phyloP scores from a whole-genome alignment of 2,888 invertebrate genomes.

The Lasius fuliginosus region DNA sequence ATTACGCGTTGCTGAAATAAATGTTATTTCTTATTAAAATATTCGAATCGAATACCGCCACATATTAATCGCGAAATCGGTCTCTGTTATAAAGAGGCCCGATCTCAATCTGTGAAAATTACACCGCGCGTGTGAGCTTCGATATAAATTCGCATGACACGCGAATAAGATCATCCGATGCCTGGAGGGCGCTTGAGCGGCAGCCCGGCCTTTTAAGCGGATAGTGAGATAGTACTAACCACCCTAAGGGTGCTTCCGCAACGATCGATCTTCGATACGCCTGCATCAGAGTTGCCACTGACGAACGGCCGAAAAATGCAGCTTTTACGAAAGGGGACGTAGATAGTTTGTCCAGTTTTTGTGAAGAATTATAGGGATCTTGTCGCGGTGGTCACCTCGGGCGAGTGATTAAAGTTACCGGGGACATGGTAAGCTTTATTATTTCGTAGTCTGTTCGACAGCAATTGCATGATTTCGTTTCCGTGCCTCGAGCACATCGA shows the following conservation, averaged over 20 bases:
- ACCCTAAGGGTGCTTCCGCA: conserved; percentile 64
- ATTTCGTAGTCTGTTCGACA: conserved; percentile 28
- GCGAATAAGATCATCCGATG: conserved; percentile 68
- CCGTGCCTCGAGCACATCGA: conserved; percentile 7
- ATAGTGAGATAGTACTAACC: conserved; percentile 62
- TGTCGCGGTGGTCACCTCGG: conserved; percentile 41
- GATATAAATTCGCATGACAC: conserved; percentile 72
- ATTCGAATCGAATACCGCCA: conserved; percentile 17
- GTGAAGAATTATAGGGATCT: conserved; percentile 45
- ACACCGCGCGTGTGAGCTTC: conserved; percentile 68
- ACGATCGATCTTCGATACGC: conserved; percentile 61
- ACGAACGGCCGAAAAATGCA: conserved; percentile 59
- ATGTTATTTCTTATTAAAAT: not conserved
- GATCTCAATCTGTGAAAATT: conserved; percentile 74
- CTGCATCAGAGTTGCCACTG: conserved; percentile 59
- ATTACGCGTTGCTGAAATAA: not conserved
- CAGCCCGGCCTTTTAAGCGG: conserved; percentile 65
- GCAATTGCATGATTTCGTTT: conserved; percentile 48
- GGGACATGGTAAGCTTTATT: conserved; percentile 42
- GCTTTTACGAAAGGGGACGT: conserved; percentile 39
- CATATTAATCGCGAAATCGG: conserved; percentile 1
- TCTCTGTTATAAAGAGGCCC: conserved; percentile 35
- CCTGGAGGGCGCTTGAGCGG: conserved; percentile 50
- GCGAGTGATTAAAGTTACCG: conserved; percentile 38
- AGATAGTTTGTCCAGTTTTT: conserved; percentile 31